These are phyloP conservation scores for Orbicella faveolata DNA, from an alignment of 64 coral and sea anemone species.

Conservation along the genomic window DNA sequence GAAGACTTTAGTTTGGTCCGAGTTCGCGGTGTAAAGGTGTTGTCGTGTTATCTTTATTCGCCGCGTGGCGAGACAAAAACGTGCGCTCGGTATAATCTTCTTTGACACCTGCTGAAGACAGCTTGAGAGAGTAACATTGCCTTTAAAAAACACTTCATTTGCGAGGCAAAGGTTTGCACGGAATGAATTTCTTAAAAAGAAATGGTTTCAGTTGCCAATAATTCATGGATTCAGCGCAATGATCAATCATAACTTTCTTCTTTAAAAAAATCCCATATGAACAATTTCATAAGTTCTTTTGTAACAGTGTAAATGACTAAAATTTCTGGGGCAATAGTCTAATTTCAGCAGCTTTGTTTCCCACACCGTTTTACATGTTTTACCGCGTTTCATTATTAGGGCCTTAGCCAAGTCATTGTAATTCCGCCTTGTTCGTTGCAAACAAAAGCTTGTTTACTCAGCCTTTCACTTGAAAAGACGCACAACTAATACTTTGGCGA, in stretches of 20 bases:
- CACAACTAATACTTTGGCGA: conserved; percentile 12
- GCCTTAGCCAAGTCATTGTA: conserved; percentile 14
- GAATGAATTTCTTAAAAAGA: background rate
- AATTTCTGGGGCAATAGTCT: background rate
- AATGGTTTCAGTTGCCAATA: background rate
- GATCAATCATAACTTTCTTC: background rate
- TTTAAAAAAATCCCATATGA: background rate
- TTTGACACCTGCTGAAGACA: conserved; percentile 21
- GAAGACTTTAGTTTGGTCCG: background rate
- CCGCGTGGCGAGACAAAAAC: conserved; percentile 19
- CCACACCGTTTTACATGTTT: conserved; percentile 25
- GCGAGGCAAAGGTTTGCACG: background rate
- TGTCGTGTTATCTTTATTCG: background rate
- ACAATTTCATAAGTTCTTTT: background rate
- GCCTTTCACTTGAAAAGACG: conserved; percentile 31
- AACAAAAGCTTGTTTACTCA: conserved; percentile 46
- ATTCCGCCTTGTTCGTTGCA: background rate
- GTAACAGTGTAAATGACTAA: background rate
- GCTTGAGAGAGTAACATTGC: conserved; percentile 8
- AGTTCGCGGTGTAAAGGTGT: background rate
- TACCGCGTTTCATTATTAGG: background rate
- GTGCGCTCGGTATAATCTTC: conserved; percentile 8
- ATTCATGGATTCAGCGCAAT: background rate
- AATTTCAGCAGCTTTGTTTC: conserved; percentile 30
- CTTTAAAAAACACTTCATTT: background rate